Base-by-base conservation (phyloP, 2,888 invertebrate species). In the Yponomeuta evonymella region DNA sequence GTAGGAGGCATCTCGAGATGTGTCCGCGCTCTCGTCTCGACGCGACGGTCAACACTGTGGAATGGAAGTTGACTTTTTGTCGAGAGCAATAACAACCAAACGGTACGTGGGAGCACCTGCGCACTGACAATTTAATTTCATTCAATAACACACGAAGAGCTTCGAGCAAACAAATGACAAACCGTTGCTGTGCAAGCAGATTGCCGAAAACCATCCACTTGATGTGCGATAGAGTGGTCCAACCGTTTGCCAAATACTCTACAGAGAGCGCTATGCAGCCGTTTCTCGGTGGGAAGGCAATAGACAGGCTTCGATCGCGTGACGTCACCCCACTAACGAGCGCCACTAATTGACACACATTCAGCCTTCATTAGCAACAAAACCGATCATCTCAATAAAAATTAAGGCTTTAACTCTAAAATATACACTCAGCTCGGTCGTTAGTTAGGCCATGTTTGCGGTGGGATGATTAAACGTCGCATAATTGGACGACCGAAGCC, bases 381-480 rank as follows among this genome's bases (percentile, higher is more conserved):
- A 43, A 58, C 15, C 51, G 51, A 15, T 58, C 51, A 15, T 58
- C 51, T 58, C 51, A 58, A 58, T 58, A 58, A 58, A 58, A 58
- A 58, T 58, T 15, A 15, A 12, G 51, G 51, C 51, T 58, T 58
- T 15, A 58, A 58, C 51, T 58, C 51, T 58, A 58, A 58, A 58
- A 58, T 58, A 58, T 58, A 58, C 51, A 43, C 15, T 15, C 15
- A 8, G 51, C 51, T 12, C 51, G 12, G 51, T 58, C 51, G 51
- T 58, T 58, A 58, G 12, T 15, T 12, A 58, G 51, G 15, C 51
- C 15, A 2, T 58, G 51, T 58, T 58, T 58, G 51, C 15, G 12
- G 29, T 30, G 65, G 29, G 11, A 65, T 65, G 65, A 30, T 65
- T 33, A 65, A 29, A 33, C 65, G 65, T 65, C 29, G 65, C 65